phyloP scores from a whole-genome alignment of 2,888 invertebrate species.

The Parasteatoda lunata region DNA sequence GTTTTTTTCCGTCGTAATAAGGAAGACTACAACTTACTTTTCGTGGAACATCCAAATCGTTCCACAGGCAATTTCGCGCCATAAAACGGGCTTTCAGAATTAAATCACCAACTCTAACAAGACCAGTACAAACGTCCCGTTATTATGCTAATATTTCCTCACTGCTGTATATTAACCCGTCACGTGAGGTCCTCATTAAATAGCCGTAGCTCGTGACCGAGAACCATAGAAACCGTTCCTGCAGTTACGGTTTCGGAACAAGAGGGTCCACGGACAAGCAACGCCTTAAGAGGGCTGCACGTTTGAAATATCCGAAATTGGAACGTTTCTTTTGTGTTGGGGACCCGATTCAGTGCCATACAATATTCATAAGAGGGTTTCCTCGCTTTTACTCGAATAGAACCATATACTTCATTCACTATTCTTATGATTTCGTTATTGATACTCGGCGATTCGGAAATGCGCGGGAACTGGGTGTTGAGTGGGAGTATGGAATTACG shows the following conservation, averaged over 20 bases:
- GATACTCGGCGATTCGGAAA: constrained; percentile 24
- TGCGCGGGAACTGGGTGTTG: background rate
- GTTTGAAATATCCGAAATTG: constrained; percentile 23
- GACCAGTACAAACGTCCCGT: constrained; percentile 58
- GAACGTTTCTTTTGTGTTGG: constrained; percentile 36
- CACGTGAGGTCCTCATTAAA: constrained; percentile 59
- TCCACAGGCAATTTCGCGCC: constrained; percentile 36
- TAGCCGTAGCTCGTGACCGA: constrained; percentile 41
- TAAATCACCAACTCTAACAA: constrained; percentile 66
- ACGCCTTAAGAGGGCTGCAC: constrained; percentile 24
- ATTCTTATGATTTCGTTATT: constrained; percentile 39
- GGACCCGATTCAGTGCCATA: constrained; percentile 34
- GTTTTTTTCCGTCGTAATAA: too few relatives aligned
- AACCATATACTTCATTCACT: constrained; percentile 45
- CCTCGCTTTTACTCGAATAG: constrained; percentile 39
- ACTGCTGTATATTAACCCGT: constrained; percentile 40
- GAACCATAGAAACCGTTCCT: constrained; percentile 30
- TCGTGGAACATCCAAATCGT: background rate
- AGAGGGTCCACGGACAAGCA: constrained; percentile 12
- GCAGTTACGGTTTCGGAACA: background rate
- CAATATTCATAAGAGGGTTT: constrained; percentile 62
- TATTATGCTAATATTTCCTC: constrained; percentile 63
- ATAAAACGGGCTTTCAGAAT: constrained; percentile 31
- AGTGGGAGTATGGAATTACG: constrained; percentile 30
- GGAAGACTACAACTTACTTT: too few relatives aligned